Evolutionary conservation across 1,140 invertebrate species (phyloP), one percentile per base, ranked within the genome.

Genomic region (Sarcophaga bullata): DNA sequence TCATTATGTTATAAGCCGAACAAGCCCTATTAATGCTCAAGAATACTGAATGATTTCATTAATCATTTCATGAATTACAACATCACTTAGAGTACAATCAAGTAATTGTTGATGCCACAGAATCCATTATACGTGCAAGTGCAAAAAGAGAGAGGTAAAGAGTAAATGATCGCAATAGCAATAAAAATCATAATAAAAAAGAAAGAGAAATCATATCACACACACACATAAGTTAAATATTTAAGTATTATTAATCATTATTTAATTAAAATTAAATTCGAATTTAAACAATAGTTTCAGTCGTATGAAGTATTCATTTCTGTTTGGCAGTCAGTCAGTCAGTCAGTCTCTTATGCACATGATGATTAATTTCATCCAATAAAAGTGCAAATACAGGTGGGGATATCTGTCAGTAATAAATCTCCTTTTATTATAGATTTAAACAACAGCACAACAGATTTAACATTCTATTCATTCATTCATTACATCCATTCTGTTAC

Each of bases 181-280:
- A n/a, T 37, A 37, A 37, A 37, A 37, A 37, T n/a, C n/a, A n/a
- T n/a, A n/a, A n/a, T 37, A 37, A 37, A 37, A 37, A 37, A 37
- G 4, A 37, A 37, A 37, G 25, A 37, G 4, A 37, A 37, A 37
- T 4, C 25, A 4, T 37, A 37, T 37, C 25, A 37, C n/a, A n/a
- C n/a, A n/a, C n/a, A n/a, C n/a, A n/a, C 25, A 37, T 37, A 37
- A 37, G 25, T 37, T 37, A 37, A 37, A 37, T 37, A 52, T 52
- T 52, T 52, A 10, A 13, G 50, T n/a, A 58, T 58, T 58, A 58
- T 58, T 58, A 58, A 58, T 58, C 54, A 58, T 58, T n/a, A 58
- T 58, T 58, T 58, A 58, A 58, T 58, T 58, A 58, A n/a, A 11
- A 58, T 58, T 58, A 58, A 58, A 58, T 58, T 58, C 7, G 15